Percentiles rank a stretch among this genome's conserved stretches.
Evolutionary conservation across 1,140 invertebrate species (phyloP).

Genomic region (Anoplophora glabripennis): DNA sequence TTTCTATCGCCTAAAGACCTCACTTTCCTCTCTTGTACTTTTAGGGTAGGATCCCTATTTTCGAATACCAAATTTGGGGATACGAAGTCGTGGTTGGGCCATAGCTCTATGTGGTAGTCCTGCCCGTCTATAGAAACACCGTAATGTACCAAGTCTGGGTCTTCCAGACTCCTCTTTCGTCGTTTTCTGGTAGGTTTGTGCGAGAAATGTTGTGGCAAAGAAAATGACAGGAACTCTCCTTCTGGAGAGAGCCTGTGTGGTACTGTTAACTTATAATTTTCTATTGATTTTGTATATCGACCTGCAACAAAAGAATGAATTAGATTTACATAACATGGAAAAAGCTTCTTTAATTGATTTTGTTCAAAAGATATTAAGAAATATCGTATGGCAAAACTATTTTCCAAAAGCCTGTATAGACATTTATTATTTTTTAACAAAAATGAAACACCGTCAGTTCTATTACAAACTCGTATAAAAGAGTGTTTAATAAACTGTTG

Average conservation of each 20-base stretch:
- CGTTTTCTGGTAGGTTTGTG: conserved; percentile 39
- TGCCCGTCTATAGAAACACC: conserved; percentile 50
- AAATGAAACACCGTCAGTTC: too few relatives aligned
- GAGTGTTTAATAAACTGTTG: too few relatives aligned
- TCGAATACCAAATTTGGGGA: conserved; percentile 58
- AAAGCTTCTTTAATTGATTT: too few relatives aligned
- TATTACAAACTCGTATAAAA: too few relatives aligned
- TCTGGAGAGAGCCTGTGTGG: conserved; percentile 51
- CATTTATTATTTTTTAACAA: too few relatives aligned
- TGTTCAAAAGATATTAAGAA: too few relatives aligned
- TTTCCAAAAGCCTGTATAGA: too few relatives aligned
- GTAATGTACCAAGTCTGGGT: conserved; percentile 51
- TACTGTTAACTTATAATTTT: conserved; percentile 51
- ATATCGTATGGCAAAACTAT: too few relatives aligned
- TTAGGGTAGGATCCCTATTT: conserved; percentile 41
- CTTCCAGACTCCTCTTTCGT: conserved; percentile 27
- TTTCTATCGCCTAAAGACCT: conserved; percentile 33
- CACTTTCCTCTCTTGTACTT: conserved; percentile 26
- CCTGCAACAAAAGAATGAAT: conserved; percentile 34
- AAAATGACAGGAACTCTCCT: conserved; percentile 52
- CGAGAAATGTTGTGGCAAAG: conserved; percentile 51
- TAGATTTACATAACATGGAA: too few relatives aligned
- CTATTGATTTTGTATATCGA: conserved; percentile 50
- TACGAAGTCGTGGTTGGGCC: conserved; percentile 56
- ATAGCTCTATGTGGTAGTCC: conserved; percentile 53